phyloP scores from a whole-genome alignment of 2,797 vertebrate genomes.

The Malacoraja senta region DNA sequence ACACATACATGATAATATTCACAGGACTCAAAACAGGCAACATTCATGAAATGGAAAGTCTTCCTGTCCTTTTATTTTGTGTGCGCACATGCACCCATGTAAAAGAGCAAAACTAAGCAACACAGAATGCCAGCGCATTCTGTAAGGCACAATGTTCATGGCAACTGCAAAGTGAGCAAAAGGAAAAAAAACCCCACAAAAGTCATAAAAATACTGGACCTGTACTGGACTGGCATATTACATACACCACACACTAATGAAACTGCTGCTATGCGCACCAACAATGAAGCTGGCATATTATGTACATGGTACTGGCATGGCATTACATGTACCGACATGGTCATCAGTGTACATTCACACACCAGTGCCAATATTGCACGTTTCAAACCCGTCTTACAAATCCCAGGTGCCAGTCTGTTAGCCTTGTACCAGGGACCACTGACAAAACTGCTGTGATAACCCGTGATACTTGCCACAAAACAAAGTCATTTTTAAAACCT shows the following conservation, averaged over 20 bases:
- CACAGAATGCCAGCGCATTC: slow-evolving; percentile 28
- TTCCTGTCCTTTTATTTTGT: slow-evolving; percentile 1
- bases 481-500: neutral
- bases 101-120: slow-evolving; percentile 10
- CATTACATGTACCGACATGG: neutral
- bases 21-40: slow-evolving; percentile 36
- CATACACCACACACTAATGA: slow-evolving; percentile 3
- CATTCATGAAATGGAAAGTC: slow-evolving; percentile 17
- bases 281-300: neutral
- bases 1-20: slow-evolving; percentile 31
- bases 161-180: neutral
- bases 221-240: slow-evolving; percentile 12
- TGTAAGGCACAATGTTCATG: slow-evolving; percentile 37
- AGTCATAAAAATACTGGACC: slow-evolving; percentile 19
- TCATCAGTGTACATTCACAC: slow-evolving; percentile 1
- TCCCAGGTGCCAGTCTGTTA: slow-evolving; percentile 4
- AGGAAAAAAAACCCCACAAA: neutral
- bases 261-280: neutral
- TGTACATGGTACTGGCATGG: slow-evolving; percentile 32
- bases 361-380: slow-evolving; percentile 37
- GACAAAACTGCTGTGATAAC: neutral
- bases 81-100: neutral
- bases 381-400: slow-evolving; percentile 32
- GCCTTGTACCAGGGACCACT: neutral
- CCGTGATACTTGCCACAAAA: neutral